phyloP scores from a whole-genome alignment of 2,797 vertebrate genomes.

The Acanthopagrus latus region DNA sequence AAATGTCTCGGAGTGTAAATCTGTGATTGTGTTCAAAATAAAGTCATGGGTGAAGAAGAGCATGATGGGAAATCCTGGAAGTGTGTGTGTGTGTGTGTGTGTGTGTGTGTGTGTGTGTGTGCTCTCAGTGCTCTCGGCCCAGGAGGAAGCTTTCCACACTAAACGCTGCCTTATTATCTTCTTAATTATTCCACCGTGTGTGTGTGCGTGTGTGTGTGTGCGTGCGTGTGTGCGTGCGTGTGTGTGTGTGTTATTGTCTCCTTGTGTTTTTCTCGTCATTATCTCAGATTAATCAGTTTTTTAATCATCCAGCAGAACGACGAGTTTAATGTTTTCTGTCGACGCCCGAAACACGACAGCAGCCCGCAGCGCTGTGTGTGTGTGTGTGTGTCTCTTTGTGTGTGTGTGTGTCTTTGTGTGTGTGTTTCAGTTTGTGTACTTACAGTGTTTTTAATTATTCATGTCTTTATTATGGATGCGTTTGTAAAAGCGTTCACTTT shows the following conservation, averaged over 20 bases:
- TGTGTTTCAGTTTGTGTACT: not conserved
- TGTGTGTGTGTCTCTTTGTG: constrained; percentile 43
- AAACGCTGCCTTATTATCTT: constrained; percentile 83
- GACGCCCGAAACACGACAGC: constrained; percentile 57
- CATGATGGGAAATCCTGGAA: not conserved
- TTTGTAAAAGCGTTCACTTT: not conserved
- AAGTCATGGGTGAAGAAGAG: not conserved
- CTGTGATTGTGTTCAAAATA: not conserved
- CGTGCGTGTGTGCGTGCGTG: constrained; percentile 43
- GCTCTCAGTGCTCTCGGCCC: constrained; percentile 44
- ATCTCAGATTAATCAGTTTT: constrained; percentile 85
- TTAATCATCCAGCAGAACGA: constrained; percentile 86
- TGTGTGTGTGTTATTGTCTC: constrained; percentile 70
- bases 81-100: constrained; percentile 24
- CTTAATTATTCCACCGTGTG: constrained; percentile 80
- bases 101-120: constrained; percentile 10
- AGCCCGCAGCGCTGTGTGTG: constrained; percentile 80
- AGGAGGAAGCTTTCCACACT: constrained; percentile 77
- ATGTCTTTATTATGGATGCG: not conserved
- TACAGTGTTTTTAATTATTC: not conserved
- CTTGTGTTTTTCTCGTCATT: constrained; percentile 79
- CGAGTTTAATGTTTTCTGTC: constrained; percentile 84
- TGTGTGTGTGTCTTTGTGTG: constrained; percentile 24
- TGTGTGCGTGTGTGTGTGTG: constrained; percentile 31
- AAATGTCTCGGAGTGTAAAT: not conserved